phyloP scores from a whole-genome alignment of 1,140 invertebrate species.

The Fopius arisanus region DNA sequence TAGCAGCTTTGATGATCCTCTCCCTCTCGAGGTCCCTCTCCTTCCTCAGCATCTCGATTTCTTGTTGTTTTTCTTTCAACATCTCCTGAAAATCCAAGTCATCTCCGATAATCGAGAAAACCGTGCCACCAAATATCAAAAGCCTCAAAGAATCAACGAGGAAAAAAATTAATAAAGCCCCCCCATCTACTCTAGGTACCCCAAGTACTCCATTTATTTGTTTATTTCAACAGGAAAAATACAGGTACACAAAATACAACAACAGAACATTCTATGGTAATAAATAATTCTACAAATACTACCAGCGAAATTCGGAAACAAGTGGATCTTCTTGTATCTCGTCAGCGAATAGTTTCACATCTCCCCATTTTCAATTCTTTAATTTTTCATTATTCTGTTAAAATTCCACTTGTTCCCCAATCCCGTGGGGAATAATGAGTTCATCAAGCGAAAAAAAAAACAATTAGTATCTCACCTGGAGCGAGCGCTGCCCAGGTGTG shows the following conservation, averaged over 20 bases:
- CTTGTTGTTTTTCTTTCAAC: slow-evolving; percentile 90
- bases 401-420: no score
- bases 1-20: slow-evolving; percentile 73
- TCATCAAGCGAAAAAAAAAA: neutral
- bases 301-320: neutral
- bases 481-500: slow-evolving; percentile 53
- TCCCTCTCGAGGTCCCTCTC: slow-evolving; percentile 88
- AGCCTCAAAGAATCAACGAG: no score
- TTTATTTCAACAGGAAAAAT: slow-evolving; percentile 5
- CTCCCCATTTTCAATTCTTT: no score
- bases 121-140: no score
- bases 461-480: slow-evolving; percentile 58
- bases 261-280: neutral
- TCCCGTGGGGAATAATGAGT: neutral
- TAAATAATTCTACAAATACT: neutral
- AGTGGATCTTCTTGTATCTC: no score
- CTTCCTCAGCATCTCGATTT: slow-evolving; percentile 88
- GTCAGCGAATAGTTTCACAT: no score
- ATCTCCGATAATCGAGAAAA: neutral
- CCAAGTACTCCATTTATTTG: neutral
- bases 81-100: slow-evolving; percentile 73
- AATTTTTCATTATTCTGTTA: no score
- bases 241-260: neutral
- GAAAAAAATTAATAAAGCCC: neutral
- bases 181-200: neutral